Evolutionary conservation across 2,113 vertebrate genomes (phyloP).

Genomic region (Myxocyprinus asiaticus): DNA sequence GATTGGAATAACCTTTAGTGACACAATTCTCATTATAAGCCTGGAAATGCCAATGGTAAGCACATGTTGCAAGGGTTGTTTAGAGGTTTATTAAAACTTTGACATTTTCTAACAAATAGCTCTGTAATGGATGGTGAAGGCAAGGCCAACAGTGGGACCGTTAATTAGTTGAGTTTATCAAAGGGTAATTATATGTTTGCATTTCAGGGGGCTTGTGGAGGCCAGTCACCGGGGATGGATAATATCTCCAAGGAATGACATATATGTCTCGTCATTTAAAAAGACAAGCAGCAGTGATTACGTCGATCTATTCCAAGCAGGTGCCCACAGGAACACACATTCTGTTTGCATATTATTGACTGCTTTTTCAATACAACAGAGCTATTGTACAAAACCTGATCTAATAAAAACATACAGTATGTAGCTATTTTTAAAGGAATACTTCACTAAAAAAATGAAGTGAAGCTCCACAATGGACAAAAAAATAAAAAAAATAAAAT

Average conservation of each 20-base stretch:
- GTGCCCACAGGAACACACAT: background rate
- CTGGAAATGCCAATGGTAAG: conserved; percentile 73
- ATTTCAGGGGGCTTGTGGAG: background rate
- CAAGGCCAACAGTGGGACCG: conserved; percentile 41
- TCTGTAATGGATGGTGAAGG: conserved; percentile 65
- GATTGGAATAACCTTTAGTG: conserved; percentile 79
- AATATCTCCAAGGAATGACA: conserved; percentile 16
- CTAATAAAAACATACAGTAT: background rate
- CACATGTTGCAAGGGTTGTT: conserved; percentile 70
- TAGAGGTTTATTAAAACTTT: conserved; percentile 75
- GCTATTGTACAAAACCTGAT: background rate
- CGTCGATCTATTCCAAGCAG: background rate
- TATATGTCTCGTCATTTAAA: conserved; percentile 10
- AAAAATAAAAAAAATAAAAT: too few species aligned
- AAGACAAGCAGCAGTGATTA: conserved; percentile 25
- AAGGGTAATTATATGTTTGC: conserved; percentile 53
- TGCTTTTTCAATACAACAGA: background rate
- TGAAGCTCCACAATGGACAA: too few species aligned
- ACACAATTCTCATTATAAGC: conserved; percentile 75
- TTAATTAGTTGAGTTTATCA: conserved; percentile 70
- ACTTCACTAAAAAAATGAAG: too few species aligned
- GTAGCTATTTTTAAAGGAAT: too few species aligned
- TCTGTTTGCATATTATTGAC: background rate
- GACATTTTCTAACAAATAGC: conserved; percentile 77
- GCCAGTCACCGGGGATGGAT: conserved; percentile 2